phyloP scores from a whole-genome alignment of 2,797 vertebrate species.

The Chelmon rostratus region DNA sequence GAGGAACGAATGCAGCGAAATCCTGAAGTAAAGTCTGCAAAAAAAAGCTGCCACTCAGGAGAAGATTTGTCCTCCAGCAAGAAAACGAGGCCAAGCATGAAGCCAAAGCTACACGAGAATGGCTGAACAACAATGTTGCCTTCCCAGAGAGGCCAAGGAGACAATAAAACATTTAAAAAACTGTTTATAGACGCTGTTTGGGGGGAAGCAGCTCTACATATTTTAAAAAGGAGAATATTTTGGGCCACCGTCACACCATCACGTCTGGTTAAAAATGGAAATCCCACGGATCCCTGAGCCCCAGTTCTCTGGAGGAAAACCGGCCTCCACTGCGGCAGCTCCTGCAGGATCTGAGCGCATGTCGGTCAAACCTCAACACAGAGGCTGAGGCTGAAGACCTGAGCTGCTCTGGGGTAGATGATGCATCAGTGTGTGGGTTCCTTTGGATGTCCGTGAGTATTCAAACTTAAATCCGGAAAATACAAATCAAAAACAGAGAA shows the following conservation, averaged over 20 bases:
- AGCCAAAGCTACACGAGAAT: not conserved
- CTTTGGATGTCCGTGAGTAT: no score
- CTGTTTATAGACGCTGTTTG: not conserved
- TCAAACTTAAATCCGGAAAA: no score
- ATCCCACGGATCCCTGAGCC: slow-evolving; percentile 6
- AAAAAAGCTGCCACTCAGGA: not conserved
- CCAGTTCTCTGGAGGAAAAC: slow-evolving; percentile 2
- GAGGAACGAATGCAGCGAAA: not conserved
- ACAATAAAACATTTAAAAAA: slow-evolving; percentile 7
- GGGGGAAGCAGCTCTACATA: not conserved
- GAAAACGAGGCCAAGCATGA: slow-evolving; percentile 4
- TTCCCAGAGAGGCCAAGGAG: not conserved
- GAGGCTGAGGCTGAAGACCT: no score
- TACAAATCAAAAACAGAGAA: no score
- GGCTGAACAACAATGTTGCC: not conserved
- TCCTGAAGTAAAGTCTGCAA: not conserved
- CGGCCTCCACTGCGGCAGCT: slow-evolving; percentile 9
- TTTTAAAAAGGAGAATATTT: not conserved
- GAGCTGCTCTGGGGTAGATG: no score
- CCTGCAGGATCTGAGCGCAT: not conserved
- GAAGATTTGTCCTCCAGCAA: not conserved
- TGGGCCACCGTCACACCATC: not conserved
- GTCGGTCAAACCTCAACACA: not conserved
- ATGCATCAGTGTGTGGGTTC: no score
- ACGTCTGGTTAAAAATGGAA: slow-evolving; percentile 31